Evolutionary conservation across 1,140 invertebrate species (phyloP), one percentile per base, ranked within the genome.

Genomic region (Cepaea nemoralis): DNA sequence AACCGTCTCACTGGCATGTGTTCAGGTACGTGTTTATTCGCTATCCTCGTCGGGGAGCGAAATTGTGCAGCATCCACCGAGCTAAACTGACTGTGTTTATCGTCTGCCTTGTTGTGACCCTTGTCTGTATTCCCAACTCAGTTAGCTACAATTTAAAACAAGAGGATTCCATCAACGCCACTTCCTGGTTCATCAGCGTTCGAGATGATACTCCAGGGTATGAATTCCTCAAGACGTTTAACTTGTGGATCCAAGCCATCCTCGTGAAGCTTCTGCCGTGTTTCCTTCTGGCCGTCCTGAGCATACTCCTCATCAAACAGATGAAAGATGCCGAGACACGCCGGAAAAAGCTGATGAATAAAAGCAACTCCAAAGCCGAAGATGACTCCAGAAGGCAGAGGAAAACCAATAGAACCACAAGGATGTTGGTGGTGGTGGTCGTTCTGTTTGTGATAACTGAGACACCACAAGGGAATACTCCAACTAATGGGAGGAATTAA

Each of bases 1-100:
- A 82, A 98, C 97, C 0, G 95, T 99, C 0, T 96, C 96, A 0
- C 90, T 99, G 67, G 97, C 97, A n/a, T 0, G 94, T 98, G 1
- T 99, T 97, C 96, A 92, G 97, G 19, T 91, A 91, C 82, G 86
- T 91, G 22, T 89, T 89, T 67, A 90, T 91, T n/a, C 83, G 87
- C 12, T 90, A 87, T 75, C 90, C 91, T 12, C 79, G 88, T 14
- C 82, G 85, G 24, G 89, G 96, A 81, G 93, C 93, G 45, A 95
- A 91, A 92, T 95, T 95, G 94, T 97, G 96, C 86, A 95, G 93
- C 80, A 94, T 95, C 91, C 88, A 93, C 0, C 92, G 95, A 2
- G 96, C 96, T 87, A 94, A 94, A 55, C 88, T 94, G 27, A 95
- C 95, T 0, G 94, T 97, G 37, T 89, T 94, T 16, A 92, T 93